Evolutionary conservation across 2,113 vertebrate species (phyloP).

Genomic region (Antechinus stuartii): DNA sequence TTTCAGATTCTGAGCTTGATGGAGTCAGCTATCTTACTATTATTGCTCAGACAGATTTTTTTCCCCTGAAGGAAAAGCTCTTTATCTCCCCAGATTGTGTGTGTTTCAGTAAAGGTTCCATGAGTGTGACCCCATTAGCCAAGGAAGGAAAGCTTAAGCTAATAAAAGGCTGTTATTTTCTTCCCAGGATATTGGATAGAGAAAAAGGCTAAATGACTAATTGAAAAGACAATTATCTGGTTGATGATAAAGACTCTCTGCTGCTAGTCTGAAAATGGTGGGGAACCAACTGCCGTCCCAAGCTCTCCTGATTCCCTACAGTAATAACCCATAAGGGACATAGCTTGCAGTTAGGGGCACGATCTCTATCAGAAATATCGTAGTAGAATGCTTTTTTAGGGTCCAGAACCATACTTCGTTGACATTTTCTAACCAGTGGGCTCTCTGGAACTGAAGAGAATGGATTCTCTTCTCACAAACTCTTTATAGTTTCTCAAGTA

Average conservation of each 20-base stretch:
- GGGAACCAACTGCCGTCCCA: neutral
- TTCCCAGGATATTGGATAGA: constrained; percentile 55
- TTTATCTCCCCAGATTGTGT: neutral
- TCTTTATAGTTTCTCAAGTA: neutral
- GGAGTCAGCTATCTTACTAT: neutral
- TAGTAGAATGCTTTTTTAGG: neutral
- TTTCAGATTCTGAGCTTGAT: neutral
- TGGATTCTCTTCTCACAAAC: neutral
- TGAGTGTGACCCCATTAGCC: constrained; percentile 67
- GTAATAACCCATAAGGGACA: neutral
- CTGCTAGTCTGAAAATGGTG: neutral
- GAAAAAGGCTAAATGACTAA: constrained; percentile 55
- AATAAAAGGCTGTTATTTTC: constrained; percentile 38
- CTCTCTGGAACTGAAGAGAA: neutral
- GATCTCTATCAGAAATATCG: neutral
- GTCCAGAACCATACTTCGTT: neutral
- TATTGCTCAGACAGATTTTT: neutral
- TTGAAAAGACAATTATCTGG: constrained; percentile 63
- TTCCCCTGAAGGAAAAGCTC: neutral
- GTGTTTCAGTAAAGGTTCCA: neutral
- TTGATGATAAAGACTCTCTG: constrained; percentile 34
- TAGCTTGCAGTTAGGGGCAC: neutral
- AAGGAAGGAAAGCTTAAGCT: constrained; percentile 21
- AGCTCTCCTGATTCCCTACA: neutral
- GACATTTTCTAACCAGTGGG: neutral